Evolutionary conservation across 2,797 vertebrate genomes (phyloP), one percentile per base, ranked within the genome.

Genomic region (Graptemys geographica): DNA sequence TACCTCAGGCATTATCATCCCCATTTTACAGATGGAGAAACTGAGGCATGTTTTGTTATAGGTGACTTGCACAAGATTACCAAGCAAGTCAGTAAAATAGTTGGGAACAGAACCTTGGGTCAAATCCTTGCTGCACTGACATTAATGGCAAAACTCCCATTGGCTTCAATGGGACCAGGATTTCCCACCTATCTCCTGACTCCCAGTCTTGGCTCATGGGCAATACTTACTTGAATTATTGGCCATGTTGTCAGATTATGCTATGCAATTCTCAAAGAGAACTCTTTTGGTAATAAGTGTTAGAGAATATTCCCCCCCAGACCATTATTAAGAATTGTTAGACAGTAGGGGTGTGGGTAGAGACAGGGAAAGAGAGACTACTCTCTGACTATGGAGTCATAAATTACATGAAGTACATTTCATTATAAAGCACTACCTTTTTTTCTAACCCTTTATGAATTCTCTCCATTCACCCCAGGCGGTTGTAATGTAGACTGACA

Each of bases 381-480:
- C 1, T 72, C 92, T 96, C 79, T 89, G 93, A 95, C 90, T 97
- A 95, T 93, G 88, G 87, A 97, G 95, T 94, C 97, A 97, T 98
- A 98, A 98, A 98, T 98, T 98, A 97, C 95, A 96, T 13, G 94
- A 98, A 96, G 93, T 97, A 95, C 96, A 84, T 98, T 98, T 98
- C 97, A 97, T 98, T 98, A 98, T 97, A 96, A 97, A 98, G 88
- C 84, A 97, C 87, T 92, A 95, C 94, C 92, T 97, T 98, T 98
- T 96, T 97, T 95, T 94, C 89, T 96, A 96, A 96, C 92, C 92
- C 96, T 98, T 97, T 97, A 97, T 97, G 97, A 98, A 98, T 98
- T 97, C 92, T 97, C 95, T 98, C 89, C 69, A 52, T 96, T 97
- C 95, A 97, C 97, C 98, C 96, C 85, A 95, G 94, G 93, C 98